phyloP scores from a whole-genome alignment of 2,797 vertebrate genomes.

The Hoplostethus atlanticus region DNA sequence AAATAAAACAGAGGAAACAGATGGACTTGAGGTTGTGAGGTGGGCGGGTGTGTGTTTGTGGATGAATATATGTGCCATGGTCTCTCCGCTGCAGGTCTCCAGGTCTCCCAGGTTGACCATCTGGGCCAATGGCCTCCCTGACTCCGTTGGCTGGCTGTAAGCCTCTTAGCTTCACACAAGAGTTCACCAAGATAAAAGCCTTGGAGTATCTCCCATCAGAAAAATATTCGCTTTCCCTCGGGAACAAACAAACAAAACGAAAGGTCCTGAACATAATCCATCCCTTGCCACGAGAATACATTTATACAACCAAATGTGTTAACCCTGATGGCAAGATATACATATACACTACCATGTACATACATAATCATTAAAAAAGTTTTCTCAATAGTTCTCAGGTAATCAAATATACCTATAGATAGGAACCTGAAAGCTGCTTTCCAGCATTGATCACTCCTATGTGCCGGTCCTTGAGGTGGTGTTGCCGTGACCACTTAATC shows the following conservation, averaged over 20 bases:
- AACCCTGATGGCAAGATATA: conserved; percentile 88
- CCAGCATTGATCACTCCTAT: conserved; percentile 67
- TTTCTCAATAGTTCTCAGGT: conserved; percentile 74
- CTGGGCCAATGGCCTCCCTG: conserved; percentile 75
- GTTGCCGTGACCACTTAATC: conserved; percentile 57
- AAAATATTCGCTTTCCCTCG: conserved; percentile 73
- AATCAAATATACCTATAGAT: conserved; percentile 85
- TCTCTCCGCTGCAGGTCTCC: conserved; percentile 69
- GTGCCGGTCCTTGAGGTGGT: conserved; percentile 67
- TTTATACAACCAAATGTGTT: conserved; percentile 83
- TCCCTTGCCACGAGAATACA: conserved; percentile 76
- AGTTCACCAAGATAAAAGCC: conserved; percentile 82
- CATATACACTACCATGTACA: conserved; percentile 84
- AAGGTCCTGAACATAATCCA: conserved; percentile 66
- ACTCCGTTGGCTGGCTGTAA: conserved; percentile 65
- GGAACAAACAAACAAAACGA: conserved; percentile 69
- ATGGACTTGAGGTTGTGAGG: conserved; percentile 29
- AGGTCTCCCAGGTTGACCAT: conserved; percentile 66
- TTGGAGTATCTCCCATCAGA: conserved; percentile 76
- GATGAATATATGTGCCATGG: conserved; percentile 61
- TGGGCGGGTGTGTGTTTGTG: not conserved
- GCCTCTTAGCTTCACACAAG: conserved; percentile 74
- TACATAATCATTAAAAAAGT: conserved; percentile 76
- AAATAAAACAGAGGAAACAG: conserved; percentile 3
- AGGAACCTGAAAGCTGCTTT: conserved; percentile 85